These are phyloP conservation scores for Nomada flava DNA, from an alignment of 2,888 invertebrate species.

Conservation along the genomic window DNA sequence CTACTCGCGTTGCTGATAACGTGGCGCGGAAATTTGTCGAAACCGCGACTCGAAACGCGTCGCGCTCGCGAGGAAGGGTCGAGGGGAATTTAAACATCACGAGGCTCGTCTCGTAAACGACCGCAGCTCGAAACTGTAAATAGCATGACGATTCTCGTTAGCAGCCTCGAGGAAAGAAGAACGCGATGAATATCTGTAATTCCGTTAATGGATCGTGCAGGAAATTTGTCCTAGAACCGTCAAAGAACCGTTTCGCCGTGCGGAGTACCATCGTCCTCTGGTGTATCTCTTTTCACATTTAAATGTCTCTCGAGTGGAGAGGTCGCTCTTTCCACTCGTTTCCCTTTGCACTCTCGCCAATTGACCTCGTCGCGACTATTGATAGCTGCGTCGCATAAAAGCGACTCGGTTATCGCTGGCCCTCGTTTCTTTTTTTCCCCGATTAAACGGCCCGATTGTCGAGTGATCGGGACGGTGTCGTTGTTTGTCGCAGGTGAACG, in stretches of 20 bases:
- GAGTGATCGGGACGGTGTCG: no score
- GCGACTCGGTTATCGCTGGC: neutral
- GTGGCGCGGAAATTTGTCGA: neutral
- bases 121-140: slow-evolving; percentile 26
- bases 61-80: slow-evolving; percentile 1
- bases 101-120: slow-evolving; percentile 9
- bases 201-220: slow-evolving; percentile 47
- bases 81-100: neutral
- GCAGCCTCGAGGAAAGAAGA: neutral
- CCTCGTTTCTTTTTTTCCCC: neutral
- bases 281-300: slow-evolving; percentile 25
- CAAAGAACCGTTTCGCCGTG: slow-evolving; percentile 10
- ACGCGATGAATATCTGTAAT: slow-evolving; percentile 45
- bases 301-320: slow-evolving; percentile 4
- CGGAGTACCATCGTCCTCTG: neutral
- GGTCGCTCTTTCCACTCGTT: neutral
- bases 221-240: slow-evolving; percentile 51
- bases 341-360: slow-evolving; percentile 24
- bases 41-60: no score
- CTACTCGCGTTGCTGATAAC: no score
- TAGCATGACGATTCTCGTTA: slow-evolving; percentile 32
- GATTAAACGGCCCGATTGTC: neutral
- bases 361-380: slow-evolving; percentile 51
- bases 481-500: slow-evolving; percentile 85
- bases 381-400: slow-evolving; percentile 3